Conservation (phyloP, 2,888 invertebrate genomes). For the Ophion slaviceki region DNA sequence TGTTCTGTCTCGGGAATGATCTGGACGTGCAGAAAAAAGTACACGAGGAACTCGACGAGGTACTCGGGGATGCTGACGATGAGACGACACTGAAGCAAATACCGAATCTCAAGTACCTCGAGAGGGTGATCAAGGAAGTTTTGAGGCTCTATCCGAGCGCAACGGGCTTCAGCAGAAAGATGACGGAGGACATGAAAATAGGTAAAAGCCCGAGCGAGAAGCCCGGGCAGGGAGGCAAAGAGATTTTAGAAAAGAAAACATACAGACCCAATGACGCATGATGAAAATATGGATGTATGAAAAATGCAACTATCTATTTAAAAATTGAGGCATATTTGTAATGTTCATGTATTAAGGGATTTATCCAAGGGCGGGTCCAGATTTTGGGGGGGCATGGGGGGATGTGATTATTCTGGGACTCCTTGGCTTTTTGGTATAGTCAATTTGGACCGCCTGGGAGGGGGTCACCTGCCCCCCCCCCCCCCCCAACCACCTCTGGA, state of each 20-base stretch:
- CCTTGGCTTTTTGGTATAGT: too few relatives aligned
- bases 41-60: constrained; percentile 82
- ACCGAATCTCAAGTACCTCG: constrained; percentile 84
- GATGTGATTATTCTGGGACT: too few relatives aligned
- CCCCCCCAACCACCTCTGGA: too few relatives aligned
- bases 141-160: constrained; percentile 86
- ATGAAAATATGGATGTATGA: too few relatives aligned
- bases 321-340: not conserved
- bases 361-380: too few relatives aligned
- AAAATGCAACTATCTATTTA: not conserved
- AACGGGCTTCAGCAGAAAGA: constrained; percentile 83
- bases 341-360: too few relatives aligned
- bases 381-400: too few relatives aligned
- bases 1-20: constrained; percentile 84
- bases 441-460: too few relatives aligned
- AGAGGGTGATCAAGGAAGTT: constrained; percentile 86
- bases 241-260: not conserved
- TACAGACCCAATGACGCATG: too few relatives aligned
- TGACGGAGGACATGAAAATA: constrained; percentile 83
- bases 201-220: constrained; percentile 72
- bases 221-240: too few relatives aligned
- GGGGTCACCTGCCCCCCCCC: too few relatives aligned
- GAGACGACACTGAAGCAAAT: constrained; percentile 79
- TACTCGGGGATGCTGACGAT: constrained; percentile 78
- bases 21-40: constrained; percentile 84